Percentiles rank a stretch among this genome's conserved stretches.
phyloP scores from a whole-genome alignment of 2,113 vertebrate species.

The Naja naja region DNA sequence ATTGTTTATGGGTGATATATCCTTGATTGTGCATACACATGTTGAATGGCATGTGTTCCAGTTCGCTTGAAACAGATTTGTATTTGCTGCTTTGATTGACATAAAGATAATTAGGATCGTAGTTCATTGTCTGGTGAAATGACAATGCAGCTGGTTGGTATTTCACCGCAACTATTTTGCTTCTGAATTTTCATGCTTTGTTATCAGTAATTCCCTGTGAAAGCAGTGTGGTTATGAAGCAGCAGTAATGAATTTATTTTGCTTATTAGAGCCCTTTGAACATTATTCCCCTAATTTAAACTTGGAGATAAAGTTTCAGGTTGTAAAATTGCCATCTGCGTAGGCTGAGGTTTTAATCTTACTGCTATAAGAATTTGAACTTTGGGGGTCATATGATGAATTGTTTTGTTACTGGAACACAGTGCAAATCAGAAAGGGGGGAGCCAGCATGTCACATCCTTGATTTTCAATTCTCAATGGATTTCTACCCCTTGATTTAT shows the following conservation, averaged over 20 bases:
- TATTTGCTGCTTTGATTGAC: constrained; percentile 16
- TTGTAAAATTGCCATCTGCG: constrained; percentile 39
- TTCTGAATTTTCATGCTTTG: background rate
- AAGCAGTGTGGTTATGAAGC: constrained; percentile 30
- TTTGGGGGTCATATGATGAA: background rate
- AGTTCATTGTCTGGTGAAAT: constrained; percentile 27
- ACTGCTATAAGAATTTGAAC: background rate
- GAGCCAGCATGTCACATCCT: background rate
- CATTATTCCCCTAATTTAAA: constrained; percentile 46
- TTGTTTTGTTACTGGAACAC: background rate
- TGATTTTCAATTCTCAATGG: background rate
- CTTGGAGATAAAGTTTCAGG: constrained; percentile 37
- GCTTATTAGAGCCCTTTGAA: constrained; percentile 10
- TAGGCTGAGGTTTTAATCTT: constrained; percentile 18
- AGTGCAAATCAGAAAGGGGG: background rate
- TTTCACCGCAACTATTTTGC: constrained; percentile 5
- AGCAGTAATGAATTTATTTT: constrained; percentile 40
- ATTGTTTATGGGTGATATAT: background rate
- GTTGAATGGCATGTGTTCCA: background rate
- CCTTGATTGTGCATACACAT: background rate
- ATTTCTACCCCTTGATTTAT: background rate
- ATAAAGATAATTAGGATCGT: background rate
- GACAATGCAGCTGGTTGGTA: constrained; percentile 20
- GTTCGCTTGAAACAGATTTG: background rate
- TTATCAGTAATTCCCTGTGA: constrained; percentile 7